phyloP scores from a whole-genome alignment of 2,113 vertebrate genomes.

The Sapajus apella region DNA sequence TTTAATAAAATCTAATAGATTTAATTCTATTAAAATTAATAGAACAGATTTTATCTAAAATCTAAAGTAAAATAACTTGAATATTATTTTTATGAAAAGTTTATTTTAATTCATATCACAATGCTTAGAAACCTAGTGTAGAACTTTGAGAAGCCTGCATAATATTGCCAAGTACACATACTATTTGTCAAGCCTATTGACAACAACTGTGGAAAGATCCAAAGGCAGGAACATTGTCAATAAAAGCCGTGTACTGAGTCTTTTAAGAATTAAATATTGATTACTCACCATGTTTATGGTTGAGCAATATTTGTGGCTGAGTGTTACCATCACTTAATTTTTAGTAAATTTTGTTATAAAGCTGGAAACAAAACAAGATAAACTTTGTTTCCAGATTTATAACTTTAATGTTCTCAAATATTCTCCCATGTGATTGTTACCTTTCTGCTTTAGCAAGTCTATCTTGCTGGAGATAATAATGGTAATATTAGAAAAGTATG shows the following conservation, averaged over 20 bases:
- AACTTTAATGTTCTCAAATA: neutral
- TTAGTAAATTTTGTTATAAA: neutral
- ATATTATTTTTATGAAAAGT: neutral
- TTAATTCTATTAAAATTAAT: no score
- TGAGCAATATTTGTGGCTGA: neutral
- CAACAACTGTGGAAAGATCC: neutral
- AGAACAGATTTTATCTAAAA: no score
- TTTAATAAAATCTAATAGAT: neutral
- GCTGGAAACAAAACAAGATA: neutral
- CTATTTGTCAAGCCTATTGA: neutral
- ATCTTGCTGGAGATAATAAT: neutral
- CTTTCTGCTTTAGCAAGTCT: neutral
- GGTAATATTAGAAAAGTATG: neutral
- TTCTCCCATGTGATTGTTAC: neutral
- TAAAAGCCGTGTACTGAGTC: neutral
- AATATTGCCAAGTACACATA: neutral
- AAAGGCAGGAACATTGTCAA: neutral
- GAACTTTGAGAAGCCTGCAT: neutral
- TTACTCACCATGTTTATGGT: neutral
- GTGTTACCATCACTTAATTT: neutral
- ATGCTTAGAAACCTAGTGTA: neutral
- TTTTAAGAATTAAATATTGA: slow-evolving; percentile 23
- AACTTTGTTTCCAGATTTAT: neutral
- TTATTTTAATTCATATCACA: neutral
- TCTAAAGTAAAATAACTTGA: neutral